These are phyloP conservation scores for Neocrepidodera transversa DNA, from an alignment of 2,888 invertebrate genomes.

Conservation along the genomic window DNA sequence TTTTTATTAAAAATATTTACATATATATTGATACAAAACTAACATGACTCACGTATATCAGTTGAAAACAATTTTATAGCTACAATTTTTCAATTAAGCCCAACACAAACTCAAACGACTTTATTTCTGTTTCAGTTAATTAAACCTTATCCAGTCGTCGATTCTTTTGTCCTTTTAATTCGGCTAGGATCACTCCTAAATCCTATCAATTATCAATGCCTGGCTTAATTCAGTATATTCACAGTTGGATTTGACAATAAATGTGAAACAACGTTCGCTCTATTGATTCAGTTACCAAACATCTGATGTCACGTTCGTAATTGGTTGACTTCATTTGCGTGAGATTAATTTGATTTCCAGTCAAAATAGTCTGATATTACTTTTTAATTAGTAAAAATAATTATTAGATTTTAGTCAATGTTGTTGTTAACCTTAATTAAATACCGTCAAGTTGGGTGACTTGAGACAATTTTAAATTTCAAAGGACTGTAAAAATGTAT, in stretches of 20 bases:
- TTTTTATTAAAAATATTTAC: no score
- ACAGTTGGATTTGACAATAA: conserved; percentile 22
- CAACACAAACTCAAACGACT: background rate
- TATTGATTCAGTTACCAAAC: conserved; percentile 15
- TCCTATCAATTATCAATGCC: conserved; percentile 8
- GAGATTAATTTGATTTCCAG: conserved; percentile 15
- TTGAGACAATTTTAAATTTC: no score
- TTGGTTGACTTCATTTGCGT: conserved; percentile 20
- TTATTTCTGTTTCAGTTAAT: background rate
- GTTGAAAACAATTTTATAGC: no score
- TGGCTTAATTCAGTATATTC: conserved; percentile 9
- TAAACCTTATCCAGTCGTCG: background rate
- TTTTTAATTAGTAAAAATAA: background rate
- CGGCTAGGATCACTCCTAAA: background rate
- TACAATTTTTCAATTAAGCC: no score
- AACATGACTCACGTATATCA: no score
- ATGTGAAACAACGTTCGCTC: conserved; percentile 17
- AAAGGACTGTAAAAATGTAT: no score
- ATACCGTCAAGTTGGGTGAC: no score
- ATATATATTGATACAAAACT: no score
- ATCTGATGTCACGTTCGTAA: conserved; percentile 20
- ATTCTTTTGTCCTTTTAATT: conserved; percentile 1
- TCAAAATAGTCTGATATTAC: background rate
- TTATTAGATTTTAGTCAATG: no score
- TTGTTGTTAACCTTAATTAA: no score